Conservation (phyloP, 2,113 vertebrate genomes). For the Pterophyllum scalare region DNA sequence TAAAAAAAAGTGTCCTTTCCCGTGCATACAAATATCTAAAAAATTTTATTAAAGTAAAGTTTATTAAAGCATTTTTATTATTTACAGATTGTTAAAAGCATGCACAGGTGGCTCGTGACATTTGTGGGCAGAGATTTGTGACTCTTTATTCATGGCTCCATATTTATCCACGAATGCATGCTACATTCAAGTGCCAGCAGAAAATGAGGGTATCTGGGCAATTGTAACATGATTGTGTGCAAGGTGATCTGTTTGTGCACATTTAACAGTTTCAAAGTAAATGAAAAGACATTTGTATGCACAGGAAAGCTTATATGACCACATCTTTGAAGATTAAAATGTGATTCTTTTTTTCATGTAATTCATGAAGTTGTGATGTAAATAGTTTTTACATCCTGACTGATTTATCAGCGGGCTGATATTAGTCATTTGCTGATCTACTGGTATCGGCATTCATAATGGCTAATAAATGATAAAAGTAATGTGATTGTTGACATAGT, state of each 20-base stretch:
- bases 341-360: neutral
- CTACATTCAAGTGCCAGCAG: neutral
- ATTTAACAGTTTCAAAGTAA: neutral
- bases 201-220: neutral
- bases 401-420: neutral
- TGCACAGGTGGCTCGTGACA: neutral
- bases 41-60: neutral
- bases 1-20: neutral
- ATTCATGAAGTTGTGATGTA: neutral
- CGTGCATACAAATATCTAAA: neutral
- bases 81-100: neutral
- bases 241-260: neutral
- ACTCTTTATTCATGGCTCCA: neutral
- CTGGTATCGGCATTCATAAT: neutral
- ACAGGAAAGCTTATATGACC: neutral
- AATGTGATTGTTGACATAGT: neutral
- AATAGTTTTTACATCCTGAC: neutral
- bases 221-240: neutral
- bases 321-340: neutral
- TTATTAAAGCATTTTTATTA: too few relatives aligned
- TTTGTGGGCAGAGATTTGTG: neutral
- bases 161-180: neutral
- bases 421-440: too few relatives aligned
- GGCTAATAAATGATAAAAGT: neutral
- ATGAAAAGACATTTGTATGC: neutral